Conservation (phyloP, 2,888 invertebrate genomes). For the Leptinotarsa haldemani region DNA sequence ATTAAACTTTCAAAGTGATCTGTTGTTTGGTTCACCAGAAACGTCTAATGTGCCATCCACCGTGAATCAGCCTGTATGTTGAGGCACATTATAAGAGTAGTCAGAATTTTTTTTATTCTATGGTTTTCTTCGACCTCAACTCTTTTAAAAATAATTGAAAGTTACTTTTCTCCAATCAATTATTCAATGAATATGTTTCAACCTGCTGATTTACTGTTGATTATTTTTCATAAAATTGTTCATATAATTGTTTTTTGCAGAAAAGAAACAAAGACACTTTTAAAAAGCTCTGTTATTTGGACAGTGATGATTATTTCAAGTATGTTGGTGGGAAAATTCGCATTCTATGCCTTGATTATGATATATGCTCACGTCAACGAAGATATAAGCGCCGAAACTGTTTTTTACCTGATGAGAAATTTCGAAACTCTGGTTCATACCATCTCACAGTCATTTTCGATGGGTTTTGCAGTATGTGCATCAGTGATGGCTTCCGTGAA, state of each 20-base stretch:
- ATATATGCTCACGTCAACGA: conserved; percentile 49
- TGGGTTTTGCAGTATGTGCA: conserved; percentile 50
- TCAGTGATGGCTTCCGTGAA: conserved; percentile 50
- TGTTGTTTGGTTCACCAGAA: no score
- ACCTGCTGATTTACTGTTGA: no score
- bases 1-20: no score
- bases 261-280: conserved; percentile 50
- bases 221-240: background rate
- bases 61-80: no score
- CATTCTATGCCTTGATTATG: conserved; percentile 54
- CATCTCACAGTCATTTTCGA: conserved; percentile 48
- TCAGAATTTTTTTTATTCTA: no score
- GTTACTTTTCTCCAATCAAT: no score
- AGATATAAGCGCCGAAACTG: conserved; percentile 49
- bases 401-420: conserved; percentile 52
- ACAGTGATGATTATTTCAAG: conserved; percentile 55
- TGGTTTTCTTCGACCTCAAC: no score
- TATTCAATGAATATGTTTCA: no score
- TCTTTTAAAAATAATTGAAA: no score
- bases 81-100: no score
- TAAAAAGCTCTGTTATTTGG: conserved; percentile 50
- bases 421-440: conserved; percentile 47
- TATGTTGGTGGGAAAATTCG: conserved; percentile 51
- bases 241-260: conserved; percentile 42
- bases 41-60: no score